These are phyloP conservation scores for rabbit (Oryctolagus cuniculus) DNA, from an alignment of 2,113 vertebrate species.

Conservation along the genomic window DNA sequence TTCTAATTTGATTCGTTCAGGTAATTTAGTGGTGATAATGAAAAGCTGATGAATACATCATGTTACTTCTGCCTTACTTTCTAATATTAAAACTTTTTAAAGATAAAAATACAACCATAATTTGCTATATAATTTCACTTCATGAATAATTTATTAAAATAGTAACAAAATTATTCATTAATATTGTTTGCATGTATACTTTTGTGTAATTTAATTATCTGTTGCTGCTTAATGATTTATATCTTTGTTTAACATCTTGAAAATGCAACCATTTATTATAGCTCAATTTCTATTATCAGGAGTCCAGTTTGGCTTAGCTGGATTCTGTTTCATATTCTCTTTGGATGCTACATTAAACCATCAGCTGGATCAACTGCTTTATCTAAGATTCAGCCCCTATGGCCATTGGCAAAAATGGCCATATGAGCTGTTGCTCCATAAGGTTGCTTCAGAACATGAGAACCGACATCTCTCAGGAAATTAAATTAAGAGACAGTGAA, in stretches of 20 bases:
- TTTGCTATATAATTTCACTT: not conserved
- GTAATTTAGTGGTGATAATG: too few relatives aligned
- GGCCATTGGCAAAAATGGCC: too few relatives aligned
- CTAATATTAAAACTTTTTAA: not conserved
- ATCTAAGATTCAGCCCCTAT: not conserved
- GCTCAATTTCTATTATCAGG: not conserved
- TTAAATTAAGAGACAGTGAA: not conserved
- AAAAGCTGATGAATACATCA: not conserved
- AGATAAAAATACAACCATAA: not conserved
- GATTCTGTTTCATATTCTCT: not conserved
- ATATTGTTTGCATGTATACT: too few relatives aligned
- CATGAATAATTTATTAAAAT: not conserved
- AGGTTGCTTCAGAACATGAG: not conserved
- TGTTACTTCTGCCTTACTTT: not conserved
- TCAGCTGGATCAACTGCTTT: not conserved
- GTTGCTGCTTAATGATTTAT: not conserved
- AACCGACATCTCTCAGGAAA: not conserved
- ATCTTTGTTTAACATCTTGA: not conserved
- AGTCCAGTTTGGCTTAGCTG: not conserved
- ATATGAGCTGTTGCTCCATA: not conserved
- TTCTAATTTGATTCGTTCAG: too few relatives aligned
- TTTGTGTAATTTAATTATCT: not conserved
- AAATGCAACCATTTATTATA: not conserved
- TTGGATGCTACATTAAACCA: not conserved
- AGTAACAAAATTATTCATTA: not conserved